phyloP scores from a whole-genome alignment of 2,888 invertebrate genomes.

The Cremastinae sp. region DNA sequence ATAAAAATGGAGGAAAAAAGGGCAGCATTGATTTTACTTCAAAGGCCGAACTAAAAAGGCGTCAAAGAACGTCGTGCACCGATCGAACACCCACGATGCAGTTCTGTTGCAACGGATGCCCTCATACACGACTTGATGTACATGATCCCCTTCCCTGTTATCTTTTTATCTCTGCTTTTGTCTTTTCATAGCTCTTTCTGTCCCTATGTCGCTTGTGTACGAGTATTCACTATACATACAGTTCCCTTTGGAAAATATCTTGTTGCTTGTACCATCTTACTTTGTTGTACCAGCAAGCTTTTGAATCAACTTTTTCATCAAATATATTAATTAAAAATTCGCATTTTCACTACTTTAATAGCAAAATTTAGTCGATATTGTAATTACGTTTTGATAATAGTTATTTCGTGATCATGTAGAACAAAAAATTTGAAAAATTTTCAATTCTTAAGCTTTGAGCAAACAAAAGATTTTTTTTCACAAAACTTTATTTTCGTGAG shows the following conservation, averaged over 20 bases:
- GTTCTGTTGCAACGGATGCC: slow-evolving; percentile 69
- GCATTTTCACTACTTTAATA: no score
- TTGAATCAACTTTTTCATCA: slow-evolving; percentile 28
- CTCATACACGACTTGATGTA: slow-evolving; percentile 65
- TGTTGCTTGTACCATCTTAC: slow-evolving; percentile 52
- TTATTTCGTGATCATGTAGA: no score
- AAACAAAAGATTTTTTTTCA: no score
- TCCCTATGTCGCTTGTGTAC: no score
- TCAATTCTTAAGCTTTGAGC: no score
- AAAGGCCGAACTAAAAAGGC: slow-evolving; percentile 79
- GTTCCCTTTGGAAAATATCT: slow-evolving; percentile 50
- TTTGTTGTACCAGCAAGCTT: slow-evolving; percentile 57
- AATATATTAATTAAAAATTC: slow-evolving; percentile 50
- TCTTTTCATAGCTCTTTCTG: background rate
- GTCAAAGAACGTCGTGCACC: slow-evolving; percentile 77
- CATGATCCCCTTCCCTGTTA: slow-evolving; percentile 51
- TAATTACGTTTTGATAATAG: slow-evolving; percentile 50
- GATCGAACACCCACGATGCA: slow-evolving; percentile 76
- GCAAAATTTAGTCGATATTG: slow-evolving; percentile 22
- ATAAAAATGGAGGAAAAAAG: slow-evolving; percentile 69
- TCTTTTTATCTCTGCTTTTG: slow-evolving; percentile 29
- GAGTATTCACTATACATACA: background rate
- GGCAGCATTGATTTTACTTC: slow-evolving; percentile 80
- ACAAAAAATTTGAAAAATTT: no score
- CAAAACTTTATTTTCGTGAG: slow-evolving; percentile 65